These are phyloP conservation scores for Hormiphora californensis DNA, from an alignment of 37 sponge, comb jelly and placozoan species.

Conservation along the genomic window DNA sequence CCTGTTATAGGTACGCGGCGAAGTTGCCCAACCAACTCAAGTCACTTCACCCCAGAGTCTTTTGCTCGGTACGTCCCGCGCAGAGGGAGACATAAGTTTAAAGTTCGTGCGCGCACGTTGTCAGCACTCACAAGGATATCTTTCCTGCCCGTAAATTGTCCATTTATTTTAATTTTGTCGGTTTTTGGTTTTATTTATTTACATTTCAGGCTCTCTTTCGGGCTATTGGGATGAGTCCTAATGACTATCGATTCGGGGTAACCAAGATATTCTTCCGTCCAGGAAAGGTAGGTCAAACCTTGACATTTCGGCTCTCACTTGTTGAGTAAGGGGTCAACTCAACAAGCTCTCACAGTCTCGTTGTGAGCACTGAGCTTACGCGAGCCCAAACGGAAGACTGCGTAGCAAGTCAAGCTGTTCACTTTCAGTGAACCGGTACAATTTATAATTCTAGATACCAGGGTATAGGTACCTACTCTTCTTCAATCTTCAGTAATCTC, in stretches of 20 bases:
- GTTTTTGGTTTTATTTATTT: background rate
- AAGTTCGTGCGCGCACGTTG: background rate
- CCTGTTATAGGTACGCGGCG: constrained; percentile 66
- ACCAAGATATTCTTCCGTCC: constrained; percentile 93
- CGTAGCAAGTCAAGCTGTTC: too few relatives aligned
- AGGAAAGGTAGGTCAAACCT: constrained; percentile 71
- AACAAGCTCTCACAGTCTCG: too few relatives aligned
- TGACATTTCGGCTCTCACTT: background rate
- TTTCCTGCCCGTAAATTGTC: too few relatives aligned
- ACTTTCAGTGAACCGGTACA: too few relatives aligned
- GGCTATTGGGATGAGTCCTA: constrained; percentile 75
- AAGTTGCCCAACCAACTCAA: constrained; percentile 68
- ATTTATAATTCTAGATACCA: too few relatives aligned
- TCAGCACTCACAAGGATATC: too few relatives aligned
- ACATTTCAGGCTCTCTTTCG: constrained; percentile 72
- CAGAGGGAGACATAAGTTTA: background rate
- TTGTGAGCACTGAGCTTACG: too few relatives aligned
- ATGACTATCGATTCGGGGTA: constrained; percentile 82
- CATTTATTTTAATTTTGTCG: too few relatives aligned
- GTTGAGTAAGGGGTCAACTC: too few relatives aligned
- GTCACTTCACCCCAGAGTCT: constrained; percentile 70
- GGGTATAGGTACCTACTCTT: too few relatives aligned
- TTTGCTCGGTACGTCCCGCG: constrained; percentile 57
- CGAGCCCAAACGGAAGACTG: too few relatives aligned
- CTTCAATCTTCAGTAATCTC: too few relatives aligned